A percentile compares a stretch with the other conserved stretches of the same genome.
These are phyloP conservation scores for Esperia sulphurella DNA, from an alignment of 2,888 invertebrate species.

Conservation along the genomic window DNA sequence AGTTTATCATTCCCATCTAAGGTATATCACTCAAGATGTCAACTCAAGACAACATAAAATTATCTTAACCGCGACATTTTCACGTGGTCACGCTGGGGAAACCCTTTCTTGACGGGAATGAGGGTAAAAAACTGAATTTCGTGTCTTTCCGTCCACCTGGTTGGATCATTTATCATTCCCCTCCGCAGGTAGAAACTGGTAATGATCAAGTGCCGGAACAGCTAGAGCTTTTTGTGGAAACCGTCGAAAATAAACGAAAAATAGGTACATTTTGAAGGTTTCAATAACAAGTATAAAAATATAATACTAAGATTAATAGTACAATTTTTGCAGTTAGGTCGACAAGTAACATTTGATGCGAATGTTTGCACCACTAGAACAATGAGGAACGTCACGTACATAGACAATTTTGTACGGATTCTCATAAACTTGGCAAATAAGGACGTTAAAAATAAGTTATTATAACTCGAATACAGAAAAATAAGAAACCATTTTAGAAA, in stretches of 20 bases:
- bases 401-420: too few species aligned
- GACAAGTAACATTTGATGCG: too few species aligned
- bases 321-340: too few species aligned
- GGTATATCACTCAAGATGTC: background rate
- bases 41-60: background rate
- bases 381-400: too few species aligned
- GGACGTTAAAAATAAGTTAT: too few species aligned
- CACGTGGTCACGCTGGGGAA: background rate
- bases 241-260: background rate
- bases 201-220: background rate
- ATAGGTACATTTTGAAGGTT: too few species aligned
- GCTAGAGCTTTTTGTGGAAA: background rate
- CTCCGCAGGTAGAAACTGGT: background rate
- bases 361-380: too few species aligned
- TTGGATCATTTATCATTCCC: background rate
- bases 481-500: too few species aligned
- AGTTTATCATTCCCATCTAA: background rate
- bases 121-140: background rate
- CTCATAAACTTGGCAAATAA: too few species aligned
- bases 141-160: background rate
- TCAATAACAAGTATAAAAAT: too few species aligned
- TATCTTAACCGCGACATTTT: background rate
- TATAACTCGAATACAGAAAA: too few species aligned
- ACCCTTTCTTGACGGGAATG: background rate
- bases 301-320: too few species aligned